Base-by-base conservation (phyloP, 2,888 invertebrate species). In the Heliconius aoede region DNA sequence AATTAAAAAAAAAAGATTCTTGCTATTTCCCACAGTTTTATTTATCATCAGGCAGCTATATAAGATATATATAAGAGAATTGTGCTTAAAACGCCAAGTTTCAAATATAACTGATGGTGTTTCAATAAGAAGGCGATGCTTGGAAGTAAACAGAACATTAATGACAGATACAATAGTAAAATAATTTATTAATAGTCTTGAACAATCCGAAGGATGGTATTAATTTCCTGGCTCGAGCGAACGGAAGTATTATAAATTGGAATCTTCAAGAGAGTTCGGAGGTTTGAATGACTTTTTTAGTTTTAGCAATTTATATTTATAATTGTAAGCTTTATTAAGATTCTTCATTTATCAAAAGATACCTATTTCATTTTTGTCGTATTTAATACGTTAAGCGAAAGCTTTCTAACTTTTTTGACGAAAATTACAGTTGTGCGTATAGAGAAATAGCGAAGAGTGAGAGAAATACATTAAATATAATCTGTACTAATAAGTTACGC, bases 181-280 rank as follows among this genome's bases (percentile, higher is more conserved):
- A 75, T 75, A 69, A 75, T 62, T 75, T 75, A 71, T 69, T 69
- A 71, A 71, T n/a, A 75, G 71, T 69, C 69, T 69, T 32, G 30
- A 75, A 46, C 61, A 46, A 64, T 46, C 51, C 30, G 71, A 62
- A 75, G 67, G 67, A 68, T 73, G 60, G 60, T 51, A 21, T 60
- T 73, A 76, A 76, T 76, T 72, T 76, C 73, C 67, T 61, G 67
- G 65, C 67, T 73, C 60, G 67, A 61, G 67, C 67, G 46, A 73
- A 46, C 76, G 72, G 76, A 76, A 73, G 40, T 73, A 60, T 67
- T 73, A 40, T 24, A 76, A 72, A 73, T 73, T 76, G 76, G 73
- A 76, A 68, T 65, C 67, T 76, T 68, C 60, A 61, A 46, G 46
- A 26, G 65, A 65, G 28, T 65, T n/a, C 51, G 32, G 64, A 28